phyloP scores from a whole-genome alignment of 1,140 invertebrate species.

The Drosophila tropicalis region DNA sequence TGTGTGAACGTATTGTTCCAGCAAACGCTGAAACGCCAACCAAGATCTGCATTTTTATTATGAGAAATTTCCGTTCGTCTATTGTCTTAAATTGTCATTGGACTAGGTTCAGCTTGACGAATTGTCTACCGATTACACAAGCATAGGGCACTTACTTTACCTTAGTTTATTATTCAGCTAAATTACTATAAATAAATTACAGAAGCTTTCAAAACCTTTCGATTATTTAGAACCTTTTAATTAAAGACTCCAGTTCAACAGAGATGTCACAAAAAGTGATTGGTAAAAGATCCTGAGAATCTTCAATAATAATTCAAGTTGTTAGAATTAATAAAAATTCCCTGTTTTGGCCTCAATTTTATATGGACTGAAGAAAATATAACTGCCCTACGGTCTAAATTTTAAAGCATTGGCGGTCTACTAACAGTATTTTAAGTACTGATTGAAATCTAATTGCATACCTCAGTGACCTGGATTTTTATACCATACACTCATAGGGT shows the following conservation, averaged over 20 bases:
- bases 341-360: too few species aligned
- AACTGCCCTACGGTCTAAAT: too few species aligned
- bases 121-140: conserved; percentile 64
- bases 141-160: conserved; percentile 1
- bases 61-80: conserved; percentile 73
- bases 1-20: conserved; percentile 40
- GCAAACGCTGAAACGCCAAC: neutral
- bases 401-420: too few species aligned
- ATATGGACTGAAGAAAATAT: too few species aligned
- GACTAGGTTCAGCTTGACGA: conserved; percentile 33
- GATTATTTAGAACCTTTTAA: neutral
- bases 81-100: conserved; percentile 73
- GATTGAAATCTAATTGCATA: too few species aligned
- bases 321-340: too few species aligned
- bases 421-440: too few species aligned
- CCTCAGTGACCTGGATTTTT: too few species aligned
- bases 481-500: too few species aligned
- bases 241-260: neutral
- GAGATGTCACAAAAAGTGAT: neutral
- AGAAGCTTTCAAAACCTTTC: neutral
- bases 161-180: conserved; percentile 19
- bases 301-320: too few species aligned
- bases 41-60: conserved; percentile 61
- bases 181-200: neutral
- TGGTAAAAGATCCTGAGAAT: too few species aligned